Conservation (phyloP, 2,888 invertebrate species). For the Napeogenes sylphis region DNA sequence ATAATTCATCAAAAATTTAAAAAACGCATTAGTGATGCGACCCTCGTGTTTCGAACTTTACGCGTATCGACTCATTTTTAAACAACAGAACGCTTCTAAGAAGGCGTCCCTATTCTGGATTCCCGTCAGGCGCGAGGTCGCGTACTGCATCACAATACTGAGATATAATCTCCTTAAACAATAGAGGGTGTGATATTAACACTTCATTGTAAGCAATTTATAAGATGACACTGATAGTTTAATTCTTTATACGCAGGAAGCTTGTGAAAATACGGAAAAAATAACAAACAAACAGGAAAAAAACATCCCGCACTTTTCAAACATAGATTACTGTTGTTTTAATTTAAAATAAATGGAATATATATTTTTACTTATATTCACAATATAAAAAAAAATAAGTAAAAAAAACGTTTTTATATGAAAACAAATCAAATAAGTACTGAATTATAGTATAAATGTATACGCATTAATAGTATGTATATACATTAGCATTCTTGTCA, state of each 20-base stretch:
- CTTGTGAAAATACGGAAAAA: constrained; percentile 1
- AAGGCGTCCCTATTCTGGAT: constrained; percentile 55
- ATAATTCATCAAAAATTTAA: neutral
- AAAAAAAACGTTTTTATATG: neutral
- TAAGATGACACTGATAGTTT: constrained; percentile 22
- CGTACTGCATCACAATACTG: constrained; percentile 47
- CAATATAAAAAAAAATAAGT: neutral
- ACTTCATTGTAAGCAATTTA: constrained; percentile 34
- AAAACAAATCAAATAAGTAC: neutral
- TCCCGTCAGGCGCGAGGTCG: constrained; percentile 45
- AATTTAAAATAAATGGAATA: too few relatives aligned
- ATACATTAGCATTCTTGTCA: constrained; percentile 43
- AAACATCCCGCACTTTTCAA: neutral
- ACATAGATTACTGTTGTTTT: neutral
- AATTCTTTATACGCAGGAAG: constrained; percentile 3
- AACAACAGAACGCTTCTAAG: constrained; percentile 40
- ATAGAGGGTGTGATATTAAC: constrained; percentile 33
- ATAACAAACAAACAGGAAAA: neutral
- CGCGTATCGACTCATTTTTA: constrained; percentile 57
- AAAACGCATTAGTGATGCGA: constrained; percentile 38
- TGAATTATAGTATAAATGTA: neutral
- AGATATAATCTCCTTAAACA: constrained; percentile 25
- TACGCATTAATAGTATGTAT: constrained; percentile 3
- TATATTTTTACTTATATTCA: neutral
- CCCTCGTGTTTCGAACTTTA: constrained; percentile 45